Conservation (phyloP, 2,113 vertebrate genomes). For the Phalacrocorax carbo region DNA sequence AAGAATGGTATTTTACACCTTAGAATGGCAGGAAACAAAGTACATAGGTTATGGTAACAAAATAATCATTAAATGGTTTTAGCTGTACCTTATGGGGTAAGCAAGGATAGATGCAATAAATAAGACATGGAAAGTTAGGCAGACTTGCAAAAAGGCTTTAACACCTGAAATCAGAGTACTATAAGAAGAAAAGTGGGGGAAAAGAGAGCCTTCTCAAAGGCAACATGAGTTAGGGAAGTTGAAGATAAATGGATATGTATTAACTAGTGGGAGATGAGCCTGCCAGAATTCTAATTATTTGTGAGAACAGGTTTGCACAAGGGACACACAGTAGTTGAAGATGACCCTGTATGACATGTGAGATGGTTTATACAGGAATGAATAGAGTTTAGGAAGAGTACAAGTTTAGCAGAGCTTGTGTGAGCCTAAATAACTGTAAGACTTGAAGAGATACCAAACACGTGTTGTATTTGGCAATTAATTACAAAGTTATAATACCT, state of each 20-base stretch:
- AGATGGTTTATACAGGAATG: not conserved
- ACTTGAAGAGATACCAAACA: not conserved
- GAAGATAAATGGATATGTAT: not conserved
- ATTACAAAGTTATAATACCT: not conserved
- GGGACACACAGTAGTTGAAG: not conserved
- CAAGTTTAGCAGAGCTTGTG: not conserved
- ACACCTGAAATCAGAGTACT: not conserved
- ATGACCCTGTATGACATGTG: not conserved
- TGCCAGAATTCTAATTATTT: not conserved
- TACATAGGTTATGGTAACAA: not conserved
- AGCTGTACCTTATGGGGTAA: not conserved
- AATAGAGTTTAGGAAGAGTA: not conserved
- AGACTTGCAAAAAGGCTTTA: not conserved
- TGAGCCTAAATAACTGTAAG: not conserved
- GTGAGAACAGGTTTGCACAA: not conserved
- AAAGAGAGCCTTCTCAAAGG: not conserved
- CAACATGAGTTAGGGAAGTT: not conserved
- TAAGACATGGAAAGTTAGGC: not conserved
- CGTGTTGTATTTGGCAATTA: not conserved
- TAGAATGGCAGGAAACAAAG: not conserved
- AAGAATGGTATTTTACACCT: not conserved
- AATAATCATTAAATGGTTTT: not conserved
- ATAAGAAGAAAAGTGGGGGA: not conserved
- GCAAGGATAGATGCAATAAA: not conserved
- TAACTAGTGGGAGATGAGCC: not conserved